Percentiles rank a stretch among this genome's conserved stretches.
Evolutionary conservation across 2,888 invertebrate species (phyloP).

Genomic region (Aporophyla lueneburgensis): DNA sequence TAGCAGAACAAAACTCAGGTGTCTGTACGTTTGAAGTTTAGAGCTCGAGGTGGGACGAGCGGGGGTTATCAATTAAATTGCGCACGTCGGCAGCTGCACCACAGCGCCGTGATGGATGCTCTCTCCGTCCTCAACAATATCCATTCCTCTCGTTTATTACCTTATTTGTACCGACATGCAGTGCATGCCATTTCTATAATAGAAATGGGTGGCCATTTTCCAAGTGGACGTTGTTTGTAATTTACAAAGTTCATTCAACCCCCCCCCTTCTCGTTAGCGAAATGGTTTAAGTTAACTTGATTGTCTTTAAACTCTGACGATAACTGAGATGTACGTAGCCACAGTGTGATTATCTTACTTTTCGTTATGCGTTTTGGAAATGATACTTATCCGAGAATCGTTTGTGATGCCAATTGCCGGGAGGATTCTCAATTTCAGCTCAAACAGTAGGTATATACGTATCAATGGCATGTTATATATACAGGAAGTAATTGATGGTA

Average conservation of each 20-base stretch:
- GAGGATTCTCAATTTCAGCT: constrained; percentile 13
- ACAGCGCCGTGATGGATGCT: constrained; percentile 68
- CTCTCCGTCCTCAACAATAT: constrained; percentile 69
- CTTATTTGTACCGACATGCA: constrained; percentile 70
- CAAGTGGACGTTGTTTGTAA: constrained; percentile 57
- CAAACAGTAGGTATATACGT: constrained; percentile 7
- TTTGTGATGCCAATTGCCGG: constrained; percentile 35
- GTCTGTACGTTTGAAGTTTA: constrained; percentile 62
- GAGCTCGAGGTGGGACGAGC: constrained; percentile 40
- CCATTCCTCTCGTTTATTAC: constrained; percentile 74
- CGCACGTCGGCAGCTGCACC: constrained; percentile 68
- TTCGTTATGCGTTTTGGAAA: constrained; percentile 51
- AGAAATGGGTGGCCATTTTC: constrained; percentile 57
- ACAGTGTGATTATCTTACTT: constrained; percentile 54
- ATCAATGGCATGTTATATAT: constrained; percentile 4
- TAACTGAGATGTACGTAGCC: constrained; percentile 54
- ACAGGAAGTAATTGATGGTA: constrained; percentile 28
- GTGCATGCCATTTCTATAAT: constrained; percentile 59
- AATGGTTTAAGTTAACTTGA: constrained; percentile 64
- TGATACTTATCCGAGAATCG: constrained; percentile 34
- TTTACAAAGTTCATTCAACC: constrained; percentile 60
- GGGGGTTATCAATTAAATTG: constrained; percentile 72
- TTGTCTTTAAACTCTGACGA: constrained; percentile 61
- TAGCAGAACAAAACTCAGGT: constrained; percentile 61
- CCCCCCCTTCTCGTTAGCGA: constrained; percentile 48